Base-by-base conservation (phyloP, 1,140 invertebrate species). In the Polyergus mexicanus region DNA sequence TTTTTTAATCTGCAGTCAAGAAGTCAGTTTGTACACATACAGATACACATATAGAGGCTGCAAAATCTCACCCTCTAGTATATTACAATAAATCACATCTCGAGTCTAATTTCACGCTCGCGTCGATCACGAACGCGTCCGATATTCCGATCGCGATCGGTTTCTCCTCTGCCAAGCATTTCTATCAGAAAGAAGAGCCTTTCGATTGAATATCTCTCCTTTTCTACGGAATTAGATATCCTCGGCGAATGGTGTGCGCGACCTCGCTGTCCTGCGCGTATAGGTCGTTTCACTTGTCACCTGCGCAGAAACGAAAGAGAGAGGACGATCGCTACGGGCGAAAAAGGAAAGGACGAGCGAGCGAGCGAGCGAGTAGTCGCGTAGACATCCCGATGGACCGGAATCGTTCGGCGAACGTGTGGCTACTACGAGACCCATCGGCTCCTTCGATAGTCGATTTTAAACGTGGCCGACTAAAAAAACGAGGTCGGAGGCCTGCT, bases 211-310 rank as follows among this genome's bases (percentile, higher is more conserved):
- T 84, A 72, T 90, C 85, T 90, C 80, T 85, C 62, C 71, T 88
- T 89, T 90, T 89, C 88, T 83, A 74, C 88, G 68, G 89, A 90
- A 90, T 90, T 90, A 78, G 88, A 84, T 88, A 88, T 90, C 86
- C 86, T 72, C 86, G 86, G 69, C 88, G 85, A 89, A 86, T 72
- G 88, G 88, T 87, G 81, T 71, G 83, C 86, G 75, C 89, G 89
- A 91, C 86, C 89, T 91, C 89, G 89, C 74, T 62, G 84, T 86
- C 84, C 86, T 86, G 87, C 89, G 69, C 71, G 89, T 88, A 91
- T 91, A 90, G 89, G 89, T 91, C 89, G 89, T 91, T 91, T 91
- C 89, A 91, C 89, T 89, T 91, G 89, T 91, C 89, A 88, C 89
- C 89, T 84, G 78, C 78, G 72, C 60, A 90, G 89, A 88, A 90